Evolutionary conservation across 2,888 invertebrate species (phyloP), one percentile per base, ranked within the genome.

Genomic region (Eupithecia abbreviata): DNA sequence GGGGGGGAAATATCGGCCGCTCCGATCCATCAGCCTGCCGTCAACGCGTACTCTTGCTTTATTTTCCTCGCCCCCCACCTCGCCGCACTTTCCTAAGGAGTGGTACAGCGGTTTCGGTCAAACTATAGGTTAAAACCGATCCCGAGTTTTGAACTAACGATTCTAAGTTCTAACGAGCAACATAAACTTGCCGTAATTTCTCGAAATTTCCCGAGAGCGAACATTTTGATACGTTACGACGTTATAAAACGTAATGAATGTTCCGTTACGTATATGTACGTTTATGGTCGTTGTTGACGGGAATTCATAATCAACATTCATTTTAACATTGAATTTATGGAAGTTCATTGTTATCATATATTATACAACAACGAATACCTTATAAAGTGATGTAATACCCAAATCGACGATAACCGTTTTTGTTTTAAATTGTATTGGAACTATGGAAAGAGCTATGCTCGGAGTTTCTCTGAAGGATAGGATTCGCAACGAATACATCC

Each of bases 171-270:
- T 82, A 75, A 83, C 83, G 87, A 81, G 88, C 41, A 74, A 55
- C 72, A 80, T 79, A 88, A 90, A 87, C 87, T 88, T 81, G 78
- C 75, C 81, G 84, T 90, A 89, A 91, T 62, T 62, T 62, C 62
- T 30, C 62, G 62, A 62, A 58, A 62, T 92, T 91, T 91, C 91
- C 92, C 91, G 78, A 79, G 91, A 90, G 92, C 84, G 86, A 84
- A 82, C 81, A 78, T 82, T 67, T 69, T 86, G 86, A 86, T 88
- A 84, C 81, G 86, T 89, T 88, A 90, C 82, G 77, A 84, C 83
- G 85, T 84, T 84, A 87, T 91, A 89, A 91, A 91, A 86, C 77
- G 78, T 86, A 87, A 86, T 87, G 82, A 85, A 80, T 78, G 79
- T 71, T 76, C 62, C 80, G 81, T 81, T 79, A 77, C 80, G 66